Evolutionary conservation across 2,113 vertebrate species (phyloP).

Genomic region (Callorhinus ursinus): DNA sequence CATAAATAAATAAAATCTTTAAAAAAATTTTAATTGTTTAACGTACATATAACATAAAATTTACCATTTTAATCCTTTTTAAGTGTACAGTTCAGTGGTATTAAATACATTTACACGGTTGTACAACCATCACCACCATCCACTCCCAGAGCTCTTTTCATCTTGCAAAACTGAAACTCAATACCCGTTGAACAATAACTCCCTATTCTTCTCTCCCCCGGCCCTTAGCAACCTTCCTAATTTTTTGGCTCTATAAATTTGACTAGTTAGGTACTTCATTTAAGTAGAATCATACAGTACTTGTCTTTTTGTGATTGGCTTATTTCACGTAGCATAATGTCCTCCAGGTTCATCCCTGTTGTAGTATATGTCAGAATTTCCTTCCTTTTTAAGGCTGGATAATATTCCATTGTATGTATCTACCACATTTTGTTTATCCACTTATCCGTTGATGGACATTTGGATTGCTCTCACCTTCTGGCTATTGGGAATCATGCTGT

Average conservation of each 20-base stretch:
- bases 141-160: neutral
- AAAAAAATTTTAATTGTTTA: neutral
- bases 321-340: neutral
- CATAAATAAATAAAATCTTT: neutral
- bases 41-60: neutral
- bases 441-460: neutral
- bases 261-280: neutral
- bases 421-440: neutral
- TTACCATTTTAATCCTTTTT: neutral
- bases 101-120: neutral
- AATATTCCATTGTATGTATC: neutral
- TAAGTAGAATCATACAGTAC: neutral
- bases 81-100: neutral
- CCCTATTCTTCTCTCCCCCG: neutral
- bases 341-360: neutral
- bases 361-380: neutral
- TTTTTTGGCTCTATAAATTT: neutral
- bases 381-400: neutral
- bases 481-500: neutral
- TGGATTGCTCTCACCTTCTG: neutral
- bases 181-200: neutral
- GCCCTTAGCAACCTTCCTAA: neutral
- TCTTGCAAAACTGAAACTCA: neutral
- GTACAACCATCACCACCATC: neutral
- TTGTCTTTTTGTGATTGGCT: neutral